These are phyloP conservation scores for Anhinga rufa DNA, from an alignment of 2,113 vertebrate genomes.

Conservation along the genomic window DNA sequence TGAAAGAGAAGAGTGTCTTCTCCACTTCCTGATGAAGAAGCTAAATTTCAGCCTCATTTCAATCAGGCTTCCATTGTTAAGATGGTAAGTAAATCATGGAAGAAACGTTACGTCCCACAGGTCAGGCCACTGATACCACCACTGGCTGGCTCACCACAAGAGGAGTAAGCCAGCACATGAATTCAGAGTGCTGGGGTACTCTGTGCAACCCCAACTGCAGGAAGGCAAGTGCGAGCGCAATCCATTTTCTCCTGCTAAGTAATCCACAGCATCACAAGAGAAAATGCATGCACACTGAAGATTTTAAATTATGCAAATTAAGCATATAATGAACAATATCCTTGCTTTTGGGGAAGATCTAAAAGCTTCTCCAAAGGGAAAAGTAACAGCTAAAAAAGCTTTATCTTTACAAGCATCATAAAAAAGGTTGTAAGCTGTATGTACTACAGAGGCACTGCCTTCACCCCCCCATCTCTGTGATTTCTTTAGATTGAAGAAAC, in stretches of 20 bases:
- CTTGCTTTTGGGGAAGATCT: not conserved
- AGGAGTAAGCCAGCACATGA: not conserved
- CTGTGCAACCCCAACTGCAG: not conserved
- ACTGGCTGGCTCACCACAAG: not conserved
- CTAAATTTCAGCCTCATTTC: not conserved
- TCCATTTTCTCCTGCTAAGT: not conserved
- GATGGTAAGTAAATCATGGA: not conserved
- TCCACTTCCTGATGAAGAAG: not conserved
- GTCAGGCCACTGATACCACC: not conserved
- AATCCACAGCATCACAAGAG: not conserved
- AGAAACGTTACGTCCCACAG: not conserved
- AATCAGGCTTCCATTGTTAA: not conserved
- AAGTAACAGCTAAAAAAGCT: not conserved
- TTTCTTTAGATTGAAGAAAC: constrained; percentile 69
- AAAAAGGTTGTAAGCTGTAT: not conserved
- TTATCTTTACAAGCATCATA: constrained; percentile 55
- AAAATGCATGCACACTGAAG: not conserved
- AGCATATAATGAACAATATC: not conserved
- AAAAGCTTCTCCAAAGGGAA: constrained; percentile 4
- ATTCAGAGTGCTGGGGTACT: not conserved
- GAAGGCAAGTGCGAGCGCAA: accelerated
- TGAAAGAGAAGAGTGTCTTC: not conserved
- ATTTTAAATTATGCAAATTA: not conserved
- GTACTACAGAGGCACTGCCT: constrained; percentile 60
- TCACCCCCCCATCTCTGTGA: not conserved